A percentile compares a stretch with the other conserved stretches of the same genome.
phyloP scores from a whole-genome alignment of 2,113 vertebrate genomes.

The Leucopsar rothschildi region DNA sequence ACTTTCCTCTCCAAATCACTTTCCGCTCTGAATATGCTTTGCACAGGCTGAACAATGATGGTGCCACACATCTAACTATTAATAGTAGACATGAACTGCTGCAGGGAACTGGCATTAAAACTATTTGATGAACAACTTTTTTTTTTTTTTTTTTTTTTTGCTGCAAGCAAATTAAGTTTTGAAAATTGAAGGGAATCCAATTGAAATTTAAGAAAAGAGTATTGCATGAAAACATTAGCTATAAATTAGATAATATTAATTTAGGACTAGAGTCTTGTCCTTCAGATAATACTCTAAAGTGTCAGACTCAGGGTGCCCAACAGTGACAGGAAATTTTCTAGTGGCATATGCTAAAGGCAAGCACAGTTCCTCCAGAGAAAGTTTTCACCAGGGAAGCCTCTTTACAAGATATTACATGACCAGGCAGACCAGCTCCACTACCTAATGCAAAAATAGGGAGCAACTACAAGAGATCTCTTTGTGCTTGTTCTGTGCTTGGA shows the following conservation, averaged over 20 bases:
- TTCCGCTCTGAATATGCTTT: slow-evolving; percentile 46
- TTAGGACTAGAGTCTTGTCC: not conserved
- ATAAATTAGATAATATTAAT: not conserved
- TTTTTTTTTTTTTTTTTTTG: not conserved
- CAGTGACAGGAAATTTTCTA: not conserved
- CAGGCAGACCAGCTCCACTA: not conserved
- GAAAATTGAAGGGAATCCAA: not conserved
- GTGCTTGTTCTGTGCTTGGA: not conserved
- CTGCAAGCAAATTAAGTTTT: not conserved
- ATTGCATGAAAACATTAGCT: not conserved
- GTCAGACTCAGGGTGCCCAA: not conserved
- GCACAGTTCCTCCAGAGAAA: not conserved
- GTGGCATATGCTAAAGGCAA: not conserved
- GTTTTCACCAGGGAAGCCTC: not conserved
- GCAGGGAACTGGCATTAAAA: not conserved
- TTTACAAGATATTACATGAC: not conserved
- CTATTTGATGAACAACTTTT: not conserved
- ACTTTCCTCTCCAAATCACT: slow-evolving; percentile 59
- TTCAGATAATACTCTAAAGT: not conserved
- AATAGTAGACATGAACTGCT: not conserved
- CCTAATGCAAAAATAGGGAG: not conserved
- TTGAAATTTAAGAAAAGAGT: not conserved
- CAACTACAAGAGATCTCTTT: not conserved
- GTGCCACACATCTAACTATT: not conserved
- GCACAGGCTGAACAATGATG: not conserved